Evolutionary conservation across 2,888 invertebrate genomes (phyloP), one percentile per base, ranked within the genome.

Genomic region (Pollenia angustigena): DNA sequence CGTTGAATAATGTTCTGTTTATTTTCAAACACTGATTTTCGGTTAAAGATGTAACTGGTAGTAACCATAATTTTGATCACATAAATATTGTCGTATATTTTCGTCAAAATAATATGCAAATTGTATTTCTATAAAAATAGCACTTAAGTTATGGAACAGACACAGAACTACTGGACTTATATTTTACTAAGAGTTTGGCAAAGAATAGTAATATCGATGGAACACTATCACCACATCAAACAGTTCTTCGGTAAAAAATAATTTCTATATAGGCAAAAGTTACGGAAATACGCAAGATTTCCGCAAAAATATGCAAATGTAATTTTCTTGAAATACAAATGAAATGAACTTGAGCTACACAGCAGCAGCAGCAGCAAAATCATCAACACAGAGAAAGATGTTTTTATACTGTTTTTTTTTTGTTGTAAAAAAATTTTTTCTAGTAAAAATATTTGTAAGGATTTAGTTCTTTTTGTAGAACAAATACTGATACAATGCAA

Each of bases 221-320:
- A 16, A 50, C 7, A 14, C 4, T 56, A 46, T 0, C 11, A 32
- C 9, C 12, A 56, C 12, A 23, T 42, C 14, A 11, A 42, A 56
- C n/a, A 52, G 40, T 50, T 75, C 23, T 48, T 64, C 14, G 14
- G 16, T 32, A 32, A 9, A 40, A 69, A 32, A 32, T 76, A n/a
- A 23, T 44, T 75, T 56, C 56, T 48, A 46, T 64, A 10, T 32
- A 76, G 54, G 76, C 71, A 72, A 58, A 58, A 72, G 12, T 18
- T 71, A 66, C 32, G 64, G 50, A 76, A 66, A 66, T 50, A 62
- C 48, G n/a, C 32, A 81, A 79, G 50, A 74, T 68, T 68, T 81
- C 62, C 52, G 72, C 44, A 78, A 69, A 81, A 74, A 74, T 85
- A 82, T 82, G 85, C 58, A 82, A 81, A 85, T 85, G 62, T 16